phyloP scores from a whole-genome alignment of 2,888 invertebrate genomes.

The Liopterus haemorrhoidalis region DNA sequence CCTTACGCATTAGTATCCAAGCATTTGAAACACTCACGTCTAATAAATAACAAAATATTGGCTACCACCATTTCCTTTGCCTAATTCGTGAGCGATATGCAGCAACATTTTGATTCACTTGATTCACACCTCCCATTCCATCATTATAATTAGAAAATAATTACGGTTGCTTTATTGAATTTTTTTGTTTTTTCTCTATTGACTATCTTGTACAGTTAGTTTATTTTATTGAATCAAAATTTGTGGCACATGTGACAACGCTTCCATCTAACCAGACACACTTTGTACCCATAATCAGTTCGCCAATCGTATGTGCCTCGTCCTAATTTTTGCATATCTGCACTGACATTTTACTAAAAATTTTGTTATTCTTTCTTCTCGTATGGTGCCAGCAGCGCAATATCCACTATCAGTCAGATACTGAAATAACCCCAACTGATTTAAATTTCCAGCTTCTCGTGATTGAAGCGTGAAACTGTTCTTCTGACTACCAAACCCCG shows the following conservation, averaged over 20 bases:
- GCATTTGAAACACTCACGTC: slow-evolving; percentile 16
- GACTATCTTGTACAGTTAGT: not conserved
- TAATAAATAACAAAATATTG: slow-evolving; percentile 19
- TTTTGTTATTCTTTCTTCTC: slow-evolving; percentile 3
- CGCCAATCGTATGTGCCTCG: slow-evolving; percentile 3
- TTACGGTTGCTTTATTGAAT: slow-evolving; percentile 4
- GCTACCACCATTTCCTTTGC: slow-evolving; percentile 18
- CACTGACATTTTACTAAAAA: not conserved
- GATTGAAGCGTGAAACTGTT: no score
- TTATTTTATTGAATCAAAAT: not conserved
- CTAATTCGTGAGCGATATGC: slow-evolving; percentile 13
- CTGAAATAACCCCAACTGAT: no score
- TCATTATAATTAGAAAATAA: slow-evolving; percentile 7
- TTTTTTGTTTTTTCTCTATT: not conserved
- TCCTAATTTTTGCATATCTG: not conserved
- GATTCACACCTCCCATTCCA: slow-evolving; percentile 16
- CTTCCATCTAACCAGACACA: slow-evolving; percentile 7
- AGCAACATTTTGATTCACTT: slow-evolving; percentile 12
- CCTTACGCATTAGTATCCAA: slow-evolving; percentile 12
- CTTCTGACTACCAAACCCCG: no score
- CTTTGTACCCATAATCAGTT: slow-evolving; percentile 2
- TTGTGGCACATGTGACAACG: not conserved
- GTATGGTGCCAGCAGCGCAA: slow-evolving; percentile 2
- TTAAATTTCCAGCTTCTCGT: no score
- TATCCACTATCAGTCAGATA: not conserved